Base-by-base conservation (phyloP, 2,797 vertebrate genomes). In the Limnodromus scolopaceus region DNA sequence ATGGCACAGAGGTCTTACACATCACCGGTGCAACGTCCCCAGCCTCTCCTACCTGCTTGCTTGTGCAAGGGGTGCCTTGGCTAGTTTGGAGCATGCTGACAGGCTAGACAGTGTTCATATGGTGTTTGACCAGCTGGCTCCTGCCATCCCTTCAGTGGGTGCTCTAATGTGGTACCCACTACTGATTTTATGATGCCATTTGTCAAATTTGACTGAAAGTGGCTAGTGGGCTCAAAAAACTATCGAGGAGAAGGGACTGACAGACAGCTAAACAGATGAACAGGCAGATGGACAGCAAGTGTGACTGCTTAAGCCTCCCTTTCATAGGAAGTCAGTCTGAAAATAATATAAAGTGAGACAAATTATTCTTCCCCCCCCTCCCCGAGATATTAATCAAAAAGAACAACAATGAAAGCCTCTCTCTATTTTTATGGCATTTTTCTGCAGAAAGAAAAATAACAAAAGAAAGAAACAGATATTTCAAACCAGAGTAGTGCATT, bases 141-240 rank as follows among this genome's bases (percentile, higher is more conserved):
- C 64, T 85, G 75, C 82, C 36, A 32, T 51, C 18, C 16, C 28
- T 32, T 87, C 45, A 10, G 49, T 48, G 19, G 48, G 69, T 3
- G 0, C 53, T 84, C 69, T 70, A 23, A 70, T 91, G 90, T 78
- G 57, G 49, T 92, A 61, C 41, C 49, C 30, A 16, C 57, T 53
- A 32, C 38, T 20, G 49, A 38, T 87, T 94, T 94, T 87, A 74
- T 45, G 58, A 82, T 89, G 70, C 16, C 45, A 85, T 89, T 93
- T 85, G 43, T 93, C 75, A 91, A 74, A 83, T 87, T 48, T 89
- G 82, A 91, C 93, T 93, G 89, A 14, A 95, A 93, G 71, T 83
- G 87, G 51, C 58, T 63, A 80, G 60, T 70, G 36, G 39, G 36
- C 48, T 96, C 39, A 70, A 77, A 84, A 78, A 92, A 11, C 60